These are phyloP conservation scores for Sebastolobus altivelis DNA, from an alignment of 2,797 vertebrate species.

Conservation along the genomic window DNA sequence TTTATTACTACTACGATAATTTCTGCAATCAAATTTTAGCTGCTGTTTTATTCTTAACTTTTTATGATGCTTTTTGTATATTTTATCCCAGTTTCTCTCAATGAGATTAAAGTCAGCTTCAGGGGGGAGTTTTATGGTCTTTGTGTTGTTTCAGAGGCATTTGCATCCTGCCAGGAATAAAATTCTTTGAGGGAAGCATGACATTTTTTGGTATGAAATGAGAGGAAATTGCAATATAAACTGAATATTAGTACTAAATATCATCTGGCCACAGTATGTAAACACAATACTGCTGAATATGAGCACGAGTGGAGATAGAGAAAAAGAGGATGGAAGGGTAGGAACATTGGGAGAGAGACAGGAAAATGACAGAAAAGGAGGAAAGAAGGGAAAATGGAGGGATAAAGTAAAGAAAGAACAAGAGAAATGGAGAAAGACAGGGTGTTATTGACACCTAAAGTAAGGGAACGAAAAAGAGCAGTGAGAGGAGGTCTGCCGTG, in stretches of 20 bases:
- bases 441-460: background rate
- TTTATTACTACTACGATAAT: background rate
- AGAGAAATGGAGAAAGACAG: background rate
- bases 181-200: background rate
- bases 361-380: constrained; percentile 2
- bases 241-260: constrained; percentile 1
- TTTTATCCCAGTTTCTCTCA: background rate
- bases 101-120: background rate
- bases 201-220: background rate
- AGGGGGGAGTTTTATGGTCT: background rate
- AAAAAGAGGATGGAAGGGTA: background rate
- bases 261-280: background rate
- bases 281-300: background rate
- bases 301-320: background rate
- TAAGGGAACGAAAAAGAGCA: background rate
- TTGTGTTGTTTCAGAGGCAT: constrained; percentile 13
- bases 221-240: background rate
- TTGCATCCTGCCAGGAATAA: background rate
- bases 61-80: background rate
- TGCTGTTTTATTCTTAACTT: constrained; percentile 5
- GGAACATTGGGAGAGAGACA: background rate
- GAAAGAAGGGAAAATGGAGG: background rate
- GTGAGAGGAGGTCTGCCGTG: background rate
- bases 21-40: background rate
- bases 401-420: background rate